A percentile compares a stretch with the other conserved stretches of the same genome.
Conservation (phyloP, 1,140 invertebrate genomes). For the Anadara kagoshimensis region DNA sequence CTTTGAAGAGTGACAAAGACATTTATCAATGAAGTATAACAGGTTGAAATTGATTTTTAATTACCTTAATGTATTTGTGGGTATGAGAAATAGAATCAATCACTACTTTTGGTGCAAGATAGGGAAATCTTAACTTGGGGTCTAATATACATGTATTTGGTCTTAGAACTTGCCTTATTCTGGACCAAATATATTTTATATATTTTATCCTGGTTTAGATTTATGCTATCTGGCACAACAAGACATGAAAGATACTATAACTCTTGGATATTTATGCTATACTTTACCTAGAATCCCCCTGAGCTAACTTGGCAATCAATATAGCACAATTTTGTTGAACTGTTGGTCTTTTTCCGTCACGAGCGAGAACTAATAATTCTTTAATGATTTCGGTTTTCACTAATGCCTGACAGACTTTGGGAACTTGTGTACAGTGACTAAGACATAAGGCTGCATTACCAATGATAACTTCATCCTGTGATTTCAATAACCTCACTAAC, state of each 20-base stretch:
- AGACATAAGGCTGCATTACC: slow-evolving; percentile 72
- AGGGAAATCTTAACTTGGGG: neutral
- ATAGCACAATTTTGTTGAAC: slow-evolving; percentile 72
- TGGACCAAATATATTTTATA: no score
- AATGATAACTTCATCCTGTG: slow-evolving; percentile 61
- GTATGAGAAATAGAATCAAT: neutral
- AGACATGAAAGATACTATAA: neutral
- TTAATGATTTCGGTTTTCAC: slow-evolving; percentile 69
- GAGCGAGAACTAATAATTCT: slow-evolving; percentile 64
- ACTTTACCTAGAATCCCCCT: slow-evolving; percentile 65
- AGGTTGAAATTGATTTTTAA: no score
- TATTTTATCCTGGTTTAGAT: no score
- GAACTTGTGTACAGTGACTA: slow-evolving; percentile 62
- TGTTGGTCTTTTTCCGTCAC: slow-evolving; percentile 61
- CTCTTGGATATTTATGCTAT: no score
- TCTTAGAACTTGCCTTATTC: neutral
- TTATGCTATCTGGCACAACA: neutral
- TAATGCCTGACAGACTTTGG: slow-evolving; percentile 55
- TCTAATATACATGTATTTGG: neutral
- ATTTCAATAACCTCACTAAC: slow-evolving; percentile 57
- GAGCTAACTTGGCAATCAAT: slow-evolving; percentile 68
- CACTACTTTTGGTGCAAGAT: neutral
- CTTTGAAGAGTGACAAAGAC: no score
- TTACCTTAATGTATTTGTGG: no score
- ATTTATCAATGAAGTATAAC: no score